These are phyloP conservation scores for Babyrousa celebensis DNA, from an alignment of 2,797 vertebrate genomes.

Conservation along the genomic window DNA sequence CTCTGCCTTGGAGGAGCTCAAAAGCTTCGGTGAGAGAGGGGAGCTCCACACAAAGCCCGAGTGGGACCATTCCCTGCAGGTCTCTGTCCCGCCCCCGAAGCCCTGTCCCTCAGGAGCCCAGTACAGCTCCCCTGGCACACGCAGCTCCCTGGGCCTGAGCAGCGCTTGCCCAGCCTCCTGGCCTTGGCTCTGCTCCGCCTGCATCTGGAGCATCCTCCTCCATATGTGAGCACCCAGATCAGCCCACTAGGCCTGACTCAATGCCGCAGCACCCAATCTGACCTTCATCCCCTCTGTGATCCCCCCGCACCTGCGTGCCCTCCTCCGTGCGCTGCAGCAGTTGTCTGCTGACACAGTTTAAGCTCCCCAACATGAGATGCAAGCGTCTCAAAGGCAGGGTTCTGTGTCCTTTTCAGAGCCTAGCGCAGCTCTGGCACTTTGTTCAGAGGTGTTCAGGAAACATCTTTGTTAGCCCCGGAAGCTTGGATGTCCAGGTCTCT, in stretches of 20 bases:
- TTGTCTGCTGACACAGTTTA: not conserved
- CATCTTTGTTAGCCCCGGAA: not conserved
- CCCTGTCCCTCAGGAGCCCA: not conserved
- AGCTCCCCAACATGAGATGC: not conserved
- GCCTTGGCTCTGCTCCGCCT: no score
- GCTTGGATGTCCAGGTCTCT: not conserved
- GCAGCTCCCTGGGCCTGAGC: not conserved
- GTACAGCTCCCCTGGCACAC: not conserved
- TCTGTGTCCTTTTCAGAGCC: not conserved
- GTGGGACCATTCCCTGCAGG: accelerated
- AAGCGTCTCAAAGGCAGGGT: not conserved
- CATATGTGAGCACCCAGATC: accelerated
- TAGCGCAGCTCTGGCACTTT: not conserved
- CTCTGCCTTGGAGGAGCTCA: not conserved
- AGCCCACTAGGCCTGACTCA: no score
- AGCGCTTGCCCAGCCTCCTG: not conserved
- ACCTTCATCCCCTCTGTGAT: not conserved
- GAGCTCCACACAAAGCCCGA: not conserved
- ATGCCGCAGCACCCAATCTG: accelerated
- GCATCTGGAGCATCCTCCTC: not conserved
- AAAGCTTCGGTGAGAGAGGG: not conserved
- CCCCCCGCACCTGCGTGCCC: not conserved
- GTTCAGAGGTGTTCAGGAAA: not conserved
- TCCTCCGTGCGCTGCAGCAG: not conserved
- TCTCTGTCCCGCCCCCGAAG: no score